phyloP scores from a whole-genome alignment of 2,797 vertebrate genomes.

The Synaphobranchus kaupii region DNA sequence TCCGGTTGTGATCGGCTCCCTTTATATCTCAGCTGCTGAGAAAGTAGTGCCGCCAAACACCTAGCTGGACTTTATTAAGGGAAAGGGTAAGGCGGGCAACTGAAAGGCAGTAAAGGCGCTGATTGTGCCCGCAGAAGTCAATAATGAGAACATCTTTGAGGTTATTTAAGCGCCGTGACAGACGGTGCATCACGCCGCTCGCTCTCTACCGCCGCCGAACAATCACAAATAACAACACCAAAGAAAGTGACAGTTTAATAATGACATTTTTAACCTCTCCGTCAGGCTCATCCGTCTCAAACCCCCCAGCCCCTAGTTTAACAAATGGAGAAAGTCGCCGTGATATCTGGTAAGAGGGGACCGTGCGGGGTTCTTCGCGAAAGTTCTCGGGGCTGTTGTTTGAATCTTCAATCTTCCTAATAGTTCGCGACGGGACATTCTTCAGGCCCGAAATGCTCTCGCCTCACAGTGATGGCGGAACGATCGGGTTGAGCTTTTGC shows the following conservation, averaged over 20 bases:
- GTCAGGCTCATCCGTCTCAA: background rate
- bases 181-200: background rate
- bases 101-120: background rate
- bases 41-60: background rate
- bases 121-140: conserved; percentile 14
- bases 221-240: conserved; percentile 7
- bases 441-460: background rate
- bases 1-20: background rate
- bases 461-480: conserved; percentile 6
- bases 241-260: conserved; percentile 24
- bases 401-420: background rate
- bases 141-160: background rate
- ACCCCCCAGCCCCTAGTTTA: background rate
- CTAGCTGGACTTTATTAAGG: background rate
- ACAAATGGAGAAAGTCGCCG: background rate
- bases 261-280: conserved; percentile 2
- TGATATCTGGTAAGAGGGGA: background rate
- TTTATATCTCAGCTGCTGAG: background rate
- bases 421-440: background rate
- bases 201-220: background rate
- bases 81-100: background rate
- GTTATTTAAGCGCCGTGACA: conserved; percentile 19
- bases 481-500: background rate
- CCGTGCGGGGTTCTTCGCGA: background rate
- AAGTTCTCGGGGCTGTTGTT: background rate